phyloP scores from a whole-genome alignment of 2,888 invertebrate species.

The Lucinisca nassula region DNA sequence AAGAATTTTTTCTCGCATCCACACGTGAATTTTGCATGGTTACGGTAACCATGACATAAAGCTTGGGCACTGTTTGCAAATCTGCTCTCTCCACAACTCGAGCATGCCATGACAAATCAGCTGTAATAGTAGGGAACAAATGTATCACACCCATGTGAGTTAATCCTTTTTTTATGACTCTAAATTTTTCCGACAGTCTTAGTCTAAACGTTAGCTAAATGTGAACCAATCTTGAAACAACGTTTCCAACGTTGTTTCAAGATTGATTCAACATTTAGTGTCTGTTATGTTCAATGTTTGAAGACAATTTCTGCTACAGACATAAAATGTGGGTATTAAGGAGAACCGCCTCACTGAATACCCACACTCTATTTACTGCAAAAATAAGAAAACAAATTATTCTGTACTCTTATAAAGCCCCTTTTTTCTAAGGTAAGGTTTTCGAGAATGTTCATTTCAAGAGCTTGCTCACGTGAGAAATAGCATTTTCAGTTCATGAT shows the following conservation, averaged over 20 bases:
- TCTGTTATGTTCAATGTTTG: neutral
- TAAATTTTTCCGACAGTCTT: neutral
- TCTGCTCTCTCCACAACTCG: neutral
- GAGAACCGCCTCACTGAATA: too few relatives aligned
- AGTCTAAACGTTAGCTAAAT: neutral
- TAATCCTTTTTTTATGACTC: neutral
- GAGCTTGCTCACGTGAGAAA: too few relatives aligned
- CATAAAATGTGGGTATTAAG: too few relatives aligned
- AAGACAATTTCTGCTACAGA: neutral
- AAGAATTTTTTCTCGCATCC: conserved; percentile 4
- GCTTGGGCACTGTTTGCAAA: neutral
- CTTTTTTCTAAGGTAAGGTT: too few relatives aligned
- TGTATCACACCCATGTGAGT: neutral
- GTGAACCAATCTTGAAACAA: neutral
- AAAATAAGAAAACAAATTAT: too few relatives aligned
- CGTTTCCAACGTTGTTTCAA: too few relatives aligned
- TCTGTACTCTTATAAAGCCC: too few relatives aligned
- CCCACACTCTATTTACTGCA: too few relatives aligned
- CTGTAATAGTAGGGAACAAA: neutral
- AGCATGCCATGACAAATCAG: neutral
- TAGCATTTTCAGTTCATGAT: too few relatives aligned
- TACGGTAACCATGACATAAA: neutral
- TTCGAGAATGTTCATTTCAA: too few relatives aligned
- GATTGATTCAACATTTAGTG: neutral
- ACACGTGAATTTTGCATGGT: neutral